A percentile compares a stretch with the other conserved stretches of the same genome.
Conservation (phyloP, 2,888 invertebrate species). For the Nemotelus nigrinus region DNA sequence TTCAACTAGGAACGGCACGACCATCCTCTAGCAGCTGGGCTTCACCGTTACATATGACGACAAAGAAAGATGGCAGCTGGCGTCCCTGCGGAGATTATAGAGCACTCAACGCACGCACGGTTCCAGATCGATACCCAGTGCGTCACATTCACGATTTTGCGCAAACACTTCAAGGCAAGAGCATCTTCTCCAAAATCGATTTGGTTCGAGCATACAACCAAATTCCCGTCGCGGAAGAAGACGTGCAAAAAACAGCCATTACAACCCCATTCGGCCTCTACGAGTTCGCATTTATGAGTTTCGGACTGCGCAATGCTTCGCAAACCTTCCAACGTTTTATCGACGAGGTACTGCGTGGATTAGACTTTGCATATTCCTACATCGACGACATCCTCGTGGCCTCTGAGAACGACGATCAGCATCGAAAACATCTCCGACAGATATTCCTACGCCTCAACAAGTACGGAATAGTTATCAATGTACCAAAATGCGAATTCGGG, state of each 20-base stretch:
- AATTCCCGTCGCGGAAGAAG: constrained; percentile 55
- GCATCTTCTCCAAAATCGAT: constrained; percentile 55
- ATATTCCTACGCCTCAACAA: constrained; percentile 52
- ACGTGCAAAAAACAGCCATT: constrained; percentile 58
- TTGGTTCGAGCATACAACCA: constrained; percentile 56
- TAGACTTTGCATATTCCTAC: constrained; percentile 54
- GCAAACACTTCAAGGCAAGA: constrained; percentile 52
- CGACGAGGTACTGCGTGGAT: constrained; percentile 53
- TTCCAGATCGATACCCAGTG: constrained; percentile 21
- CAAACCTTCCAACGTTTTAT: constrained; percentile 60
- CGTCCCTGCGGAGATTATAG: constrained; percentile 59
- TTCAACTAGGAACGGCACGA: constrained; percentile 60
- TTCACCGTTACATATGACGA: constrained; percentile 58
- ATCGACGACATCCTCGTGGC: constrained; percentile 56
- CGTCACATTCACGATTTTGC: constrained; percentile 8
- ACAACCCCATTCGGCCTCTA: constrained; percentile 60
- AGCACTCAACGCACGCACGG: constrained; percentile 55
- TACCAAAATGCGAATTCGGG: constrained; percentile 48
- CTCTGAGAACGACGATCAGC: constrained; percentile 50
- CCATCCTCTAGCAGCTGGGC: constrained; percentile 62
- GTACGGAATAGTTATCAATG: constrained; percentile 52
- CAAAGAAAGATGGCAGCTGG: constrained; percentile 54
- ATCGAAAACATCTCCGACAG: constrained; percentile 51
- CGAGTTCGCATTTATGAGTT: constrained; percentile 57
- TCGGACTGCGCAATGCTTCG: constrained; percentile 58